These are phyloP conservation scores for Propsilocerus akamusi DNA, from an alignment of 1,140 invertebrate genomes.

Conservation along the genomic window DNA sequence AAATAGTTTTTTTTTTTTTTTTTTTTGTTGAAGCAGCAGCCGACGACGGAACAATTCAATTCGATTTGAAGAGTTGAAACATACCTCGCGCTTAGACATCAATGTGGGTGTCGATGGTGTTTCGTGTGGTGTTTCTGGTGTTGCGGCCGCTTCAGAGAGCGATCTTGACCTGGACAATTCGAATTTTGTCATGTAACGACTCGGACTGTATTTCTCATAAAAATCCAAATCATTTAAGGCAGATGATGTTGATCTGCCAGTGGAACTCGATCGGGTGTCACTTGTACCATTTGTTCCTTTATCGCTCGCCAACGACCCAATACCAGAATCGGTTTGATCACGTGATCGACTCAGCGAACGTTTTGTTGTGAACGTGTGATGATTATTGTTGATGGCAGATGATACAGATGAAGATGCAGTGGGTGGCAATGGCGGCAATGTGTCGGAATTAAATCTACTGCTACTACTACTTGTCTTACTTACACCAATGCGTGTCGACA, in stretches of 20 bases:
- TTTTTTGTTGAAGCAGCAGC: too few species aligned
- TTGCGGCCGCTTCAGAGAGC: conserved; percentile 10
- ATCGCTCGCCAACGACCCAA: not conserved
- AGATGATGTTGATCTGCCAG: too few species aligned
- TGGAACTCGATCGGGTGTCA: not conserved
- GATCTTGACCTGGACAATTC: conserved; percentile 26
- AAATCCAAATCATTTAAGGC: conserved; percentile 18
- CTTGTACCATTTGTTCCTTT: not conserved
- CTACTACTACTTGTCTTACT: not conserved
- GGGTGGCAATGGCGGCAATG: not conserved
- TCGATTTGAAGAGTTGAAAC: not conserved
- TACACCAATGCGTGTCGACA: not conserved
- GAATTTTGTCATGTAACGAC: conserved; percentile 24
- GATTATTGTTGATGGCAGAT: not conserved
- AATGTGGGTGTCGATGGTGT: not conserved
- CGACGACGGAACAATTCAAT: too few species aligned
- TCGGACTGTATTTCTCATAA: conserved; percentile 24
- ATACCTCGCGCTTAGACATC: not conserved
- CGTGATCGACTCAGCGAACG: not conserved
- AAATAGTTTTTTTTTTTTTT: too few species aligned
- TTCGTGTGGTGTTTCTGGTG: not conserved
- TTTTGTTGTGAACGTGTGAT: not conserved
- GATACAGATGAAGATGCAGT: not conserved
- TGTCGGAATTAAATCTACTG: conserved; percentile 1
- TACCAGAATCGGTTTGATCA: not conserved